Evolutionary conservation across 2,888 invertebrate species (phyloP), one percentile per base, ranked within the genome.

Genomic region (Amiota minor): DNA sequence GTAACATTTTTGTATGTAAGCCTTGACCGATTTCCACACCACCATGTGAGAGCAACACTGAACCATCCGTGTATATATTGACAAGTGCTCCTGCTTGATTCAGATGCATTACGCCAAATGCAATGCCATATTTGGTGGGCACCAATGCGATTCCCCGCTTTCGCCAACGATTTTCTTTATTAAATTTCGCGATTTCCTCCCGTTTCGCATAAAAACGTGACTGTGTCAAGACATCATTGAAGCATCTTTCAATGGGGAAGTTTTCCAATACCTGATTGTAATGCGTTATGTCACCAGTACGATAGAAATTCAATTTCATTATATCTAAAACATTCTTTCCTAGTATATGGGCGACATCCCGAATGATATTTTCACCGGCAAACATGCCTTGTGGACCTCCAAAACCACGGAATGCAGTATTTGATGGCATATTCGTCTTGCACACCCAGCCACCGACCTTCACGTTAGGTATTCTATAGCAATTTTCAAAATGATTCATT

Each of bases 1-100:
- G 98, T 71, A 97, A 94, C 95, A 98, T 97, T 91, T 98, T 98
- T 0, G 97, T 98, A 87, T 98, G 96, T 6, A 99, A 91, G 1
- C 98, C 98, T 91, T 98, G 98, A 0, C 98, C 98, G 95, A 98
- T 98, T 91, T 98, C 98, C 10, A 95, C 95, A n/a, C 98, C 98
- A 49, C 97, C 97, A 87, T 97, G 97, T 0, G 95, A 93, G 18
- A 98, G 83, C 12, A 98, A 91, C 2, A 98, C 96, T 0, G 97
- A 96, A 1, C 97, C 98, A 89, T 96, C 96, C 0, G 91, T 91
- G 87, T 98, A 97, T n/a, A 97, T 92, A 59, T 96, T 93, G 1
- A 98, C 92, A 71, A 98, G 90, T 0, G 98, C 97, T 9, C 97
- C 97, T 2, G 93, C 94, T 91, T 97, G 97, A 88, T 97, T 96